phyloP scores from a whole-genome alignment of 2,113 vertebrate species.

The Notarius lentiginosus region DNA sequence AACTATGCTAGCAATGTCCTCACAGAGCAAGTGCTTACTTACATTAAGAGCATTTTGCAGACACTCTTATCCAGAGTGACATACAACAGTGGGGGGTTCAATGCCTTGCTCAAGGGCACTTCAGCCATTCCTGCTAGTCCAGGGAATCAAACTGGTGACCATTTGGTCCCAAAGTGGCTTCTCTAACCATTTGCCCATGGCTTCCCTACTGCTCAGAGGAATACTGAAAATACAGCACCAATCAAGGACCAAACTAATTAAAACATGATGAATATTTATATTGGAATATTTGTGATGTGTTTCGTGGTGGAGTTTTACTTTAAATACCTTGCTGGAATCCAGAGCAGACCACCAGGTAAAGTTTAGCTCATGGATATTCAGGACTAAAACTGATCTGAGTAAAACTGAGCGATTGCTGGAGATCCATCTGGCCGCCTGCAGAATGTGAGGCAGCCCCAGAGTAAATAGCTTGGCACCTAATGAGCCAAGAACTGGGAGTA shows the following conservation, averaged over 20 bases:
- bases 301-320: neutral
- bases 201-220: neutral
- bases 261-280: neutral
- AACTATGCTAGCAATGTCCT: neutral
- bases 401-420: conserved; percentile 24
- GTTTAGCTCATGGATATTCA: conserved; percentile 31
- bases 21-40: neutral
- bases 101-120: too few relatives aligned
- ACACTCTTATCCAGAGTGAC: too few relatives aligned
- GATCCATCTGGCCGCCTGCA: conserved; percentile 57
- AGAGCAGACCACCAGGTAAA: conserved; percentile 7
- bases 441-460: conserved; percentile 56
- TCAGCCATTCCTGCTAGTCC: too few relatives aligned
- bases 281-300: neutral
- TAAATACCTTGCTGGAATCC: neutral
- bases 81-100: too few relatives aligned
- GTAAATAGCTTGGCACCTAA: conserved; percentile 64
- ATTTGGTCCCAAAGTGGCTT: too few relatives aligned
- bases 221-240: neutral
- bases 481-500: conserved; percentile 62
- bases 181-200: too few relatives aligned
- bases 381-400: conserved; percentile 2
- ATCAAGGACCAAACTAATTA: neutral
- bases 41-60: too few relatives aligned
- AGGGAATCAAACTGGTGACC: too few relatives aligned